Evolutionary conservation across 2,888 invertebrate species (phyloP).

Genomic region (Lacanobia oleracea): DNA sequence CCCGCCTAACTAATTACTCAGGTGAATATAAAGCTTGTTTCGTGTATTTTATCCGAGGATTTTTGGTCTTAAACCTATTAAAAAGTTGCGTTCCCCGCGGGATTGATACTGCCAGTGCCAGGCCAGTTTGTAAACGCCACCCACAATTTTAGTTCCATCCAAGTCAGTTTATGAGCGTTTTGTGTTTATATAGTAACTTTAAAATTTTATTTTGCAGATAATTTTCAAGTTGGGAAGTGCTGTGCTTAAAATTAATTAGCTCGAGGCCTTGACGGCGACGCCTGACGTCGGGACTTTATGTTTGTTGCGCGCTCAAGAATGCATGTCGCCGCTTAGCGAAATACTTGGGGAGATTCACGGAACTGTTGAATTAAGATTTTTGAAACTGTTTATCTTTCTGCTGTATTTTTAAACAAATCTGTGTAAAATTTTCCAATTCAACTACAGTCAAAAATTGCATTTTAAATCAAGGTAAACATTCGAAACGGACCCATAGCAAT

Average conservation of each 20-base stretch:
- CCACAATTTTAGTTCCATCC: slow-evolving; percentile 63
- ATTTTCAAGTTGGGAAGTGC: slow-evolving; percentile 60
- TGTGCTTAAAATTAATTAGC: slow-evolving; percentile 61
- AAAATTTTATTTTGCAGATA: slow-evolving; percentile 59
- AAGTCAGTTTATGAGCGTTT: slow-evolving; percentile 62
- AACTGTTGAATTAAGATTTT: slow-evolving; percentile 19
- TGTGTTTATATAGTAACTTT: slow-evolving; percentile 56
- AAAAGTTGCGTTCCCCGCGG: slow-evolving; percentile 64
- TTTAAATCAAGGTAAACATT: neutral
- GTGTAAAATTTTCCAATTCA: neutral
- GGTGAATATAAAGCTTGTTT: slow-evolving; percentile 65
- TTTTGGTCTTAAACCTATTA: slow-evolving; percentile 67
- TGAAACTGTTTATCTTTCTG: slow-evolving; percentile 1
- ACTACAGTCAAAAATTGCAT: neutral
- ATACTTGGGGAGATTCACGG: slow-evolving; percentile 25
- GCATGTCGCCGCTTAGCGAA: slow-evolving; percentile 27
- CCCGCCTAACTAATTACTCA: slow-evolving; percentile 58
- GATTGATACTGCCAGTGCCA: slow-evolving; percentile 49
- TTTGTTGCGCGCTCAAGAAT: slow-evolving; percentile 38
- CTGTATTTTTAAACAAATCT: neutral
- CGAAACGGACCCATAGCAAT: neutral
- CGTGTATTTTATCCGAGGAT: slow-evolving; percentile 54
- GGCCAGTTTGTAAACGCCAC: slow-evolving; percentile 56
- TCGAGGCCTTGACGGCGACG: slow-evolving; percentile 36
- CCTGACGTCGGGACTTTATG: slow-evolving; percentile 29